These are phyloP conservation scores for Timema cristinae DNA, from an alignment of 2,888 invertebrate species.

Conservation along the genomic window DNA sequence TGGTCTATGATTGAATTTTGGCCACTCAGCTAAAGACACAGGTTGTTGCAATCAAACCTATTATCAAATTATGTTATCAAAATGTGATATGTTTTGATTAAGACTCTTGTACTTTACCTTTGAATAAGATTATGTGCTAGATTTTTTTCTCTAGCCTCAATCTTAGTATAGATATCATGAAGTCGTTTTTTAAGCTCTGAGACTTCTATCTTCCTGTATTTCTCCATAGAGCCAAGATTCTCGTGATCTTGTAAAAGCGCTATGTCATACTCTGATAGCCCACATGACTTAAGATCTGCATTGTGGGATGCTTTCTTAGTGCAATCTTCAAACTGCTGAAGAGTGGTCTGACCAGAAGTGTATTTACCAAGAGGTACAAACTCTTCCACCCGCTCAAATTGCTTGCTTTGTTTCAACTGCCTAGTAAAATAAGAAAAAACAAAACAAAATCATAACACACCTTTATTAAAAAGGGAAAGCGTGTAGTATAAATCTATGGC, in stretches of 20 bases:
- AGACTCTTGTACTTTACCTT: slow-evolving; percentile 19
- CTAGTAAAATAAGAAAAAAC: slow-evolving; percentile 23
- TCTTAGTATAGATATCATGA: slow-evolving; percentile 22
- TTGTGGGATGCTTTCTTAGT: slow-evolving; percentile 45
- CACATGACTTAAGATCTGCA: slow-evolving; percentile 50
- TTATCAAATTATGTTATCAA: too few relatives aligned
- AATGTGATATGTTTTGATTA: too few relatives aligned
- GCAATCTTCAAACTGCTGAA: slow-evolving; percentile 47
- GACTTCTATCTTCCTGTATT: slow-evolving; percentile 39
- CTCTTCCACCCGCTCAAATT: slow-evolving; percentile 35
- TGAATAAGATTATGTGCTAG: slow-evolving; percentile 6
- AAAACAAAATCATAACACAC: slow-evolving; percentile 3
- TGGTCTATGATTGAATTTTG: too few relatives aligned
- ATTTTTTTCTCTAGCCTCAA: slow-evolving; percentile 17
- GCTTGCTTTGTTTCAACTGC: slow-evolving; percentile 32
- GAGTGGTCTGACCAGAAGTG: slow-evolving; percentile 48
- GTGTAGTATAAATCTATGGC: too few relatives aligned
- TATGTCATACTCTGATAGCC: slow-evolving; percentile 50
- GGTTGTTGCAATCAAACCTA: too few relatives aligned
- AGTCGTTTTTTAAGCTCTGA: slow-evolving; percentile 25
- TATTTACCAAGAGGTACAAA: slow-evolving; percentile 36
- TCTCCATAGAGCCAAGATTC: slow-evolving; percentile 37
- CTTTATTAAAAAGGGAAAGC: too few relatives aligned
- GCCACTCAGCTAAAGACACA: too few relatives aligned
- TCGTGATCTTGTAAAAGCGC: slow-evolving; percentile 50